Conservation (phyloP, 2,888 invertebrate genomes). For the Lochmaea capreae region DNA sequence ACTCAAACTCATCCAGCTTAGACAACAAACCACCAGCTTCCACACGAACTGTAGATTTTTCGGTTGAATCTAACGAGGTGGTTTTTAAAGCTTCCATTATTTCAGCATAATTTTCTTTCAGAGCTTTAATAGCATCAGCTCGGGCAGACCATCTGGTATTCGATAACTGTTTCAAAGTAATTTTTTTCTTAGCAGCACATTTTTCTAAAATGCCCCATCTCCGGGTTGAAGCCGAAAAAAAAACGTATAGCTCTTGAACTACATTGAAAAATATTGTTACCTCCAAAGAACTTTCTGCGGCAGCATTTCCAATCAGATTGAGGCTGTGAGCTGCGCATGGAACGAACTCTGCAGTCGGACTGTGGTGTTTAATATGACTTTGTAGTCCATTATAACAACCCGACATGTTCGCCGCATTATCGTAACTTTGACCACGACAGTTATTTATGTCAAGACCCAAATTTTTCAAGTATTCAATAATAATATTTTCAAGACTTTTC, state of each 20-base stretch:
- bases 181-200: neutral
- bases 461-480: slow-evolving; percentile 1
- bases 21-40: neutral
- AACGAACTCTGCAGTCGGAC: neutral
- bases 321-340: slow-evolving; percentile 9
- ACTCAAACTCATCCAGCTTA: neutral
- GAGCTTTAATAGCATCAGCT: slow-evolving; percentile 9
- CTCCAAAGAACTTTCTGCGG: no score
- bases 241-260: neutral
- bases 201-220: slow-evolving; percentile 7
- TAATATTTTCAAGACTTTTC: neutral
- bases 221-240: slow-evolving; percentile 9
- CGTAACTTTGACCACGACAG: slow-evolving; percentile 14
- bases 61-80: no score
- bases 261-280: no score
- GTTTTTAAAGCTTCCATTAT: neutral
- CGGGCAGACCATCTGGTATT: slow-evolving; percentile 20
- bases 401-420: slow-evolving; percentile 13
- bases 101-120: neutral
- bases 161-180: neutral
- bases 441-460: slow-evolving; percentile 4
- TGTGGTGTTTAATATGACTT: neutral
- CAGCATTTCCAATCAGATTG: no score
- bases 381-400: slow-evolving; percentile 3
- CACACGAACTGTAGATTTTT: no score